A percentile compares a stretch with the other conserved stretches of the same genome.
Evolutionary conservation across 2,888 invertebrate genomes (phyloP).

Genomic region (Athetis lepigone): DNA sequence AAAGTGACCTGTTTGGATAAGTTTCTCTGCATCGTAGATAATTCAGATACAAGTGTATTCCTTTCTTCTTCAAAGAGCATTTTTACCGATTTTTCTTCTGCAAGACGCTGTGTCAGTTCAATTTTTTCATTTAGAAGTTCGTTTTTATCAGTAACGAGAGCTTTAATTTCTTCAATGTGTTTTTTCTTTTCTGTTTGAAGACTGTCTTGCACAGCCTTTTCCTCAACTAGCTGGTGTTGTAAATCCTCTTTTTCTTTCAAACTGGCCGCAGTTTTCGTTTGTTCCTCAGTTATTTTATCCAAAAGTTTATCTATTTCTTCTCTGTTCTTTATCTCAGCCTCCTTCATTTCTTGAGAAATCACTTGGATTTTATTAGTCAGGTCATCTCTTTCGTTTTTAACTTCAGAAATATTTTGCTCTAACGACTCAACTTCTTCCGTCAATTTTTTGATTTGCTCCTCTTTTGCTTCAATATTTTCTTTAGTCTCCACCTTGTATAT

Average conservation of each 20-base stretch:
- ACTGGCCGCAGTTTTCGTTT: slow-evolving; percentile 36
- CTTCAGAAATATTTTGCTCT: slow-evolving; percentile 48
- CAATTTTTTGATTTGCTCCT: slow-evolving; percentile 62
- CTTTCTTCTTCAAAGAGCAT: slow-evolving; percentile 65
- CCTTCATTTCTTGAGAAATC: slow-evolving; percentile 34
- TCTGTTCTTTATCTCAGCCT: slow-evolving; percentile 32
- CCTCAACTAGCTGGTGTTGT: slow-evolving; percentile 45
- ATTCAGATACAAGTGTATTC: slow-evolving; percentile 48
- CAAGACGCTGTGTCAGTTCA: slow-evolving; percentile 49
- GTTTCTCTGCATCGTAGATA: slow-evolving; percentile 50
- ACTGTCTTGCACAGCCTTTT: slow-evolving; percentile 54
- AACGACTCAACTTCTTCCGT: slow-evolving; percentile 46
- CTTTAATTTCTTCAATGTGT: slow-evolving; percentile 54
- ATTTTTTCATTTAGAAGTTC: slow-evolving; percentile 60
- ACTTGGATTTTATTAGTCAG: slow-evolving; percentile 39
- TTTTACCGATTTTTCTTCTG: slow-evolving; percentile 64
- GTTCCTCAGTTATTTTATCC: slow-evolving; percentile 36
- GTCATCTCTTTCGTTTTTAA: slow-evolving; percentile 43
- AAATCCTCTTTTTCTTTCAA: slow-evolving; percentile 54
- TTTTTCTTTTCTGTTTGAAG: slow-evolving; percentile 61
- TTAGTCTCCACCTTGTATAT: slow-evolving; percentile 67
- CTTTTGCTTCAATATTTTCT: slow-evolving; percentile 64
- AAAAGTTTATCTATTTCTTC: slow-evolving; percentile 41
- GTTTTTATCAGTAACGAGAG: slow-evolving; percentile 62
- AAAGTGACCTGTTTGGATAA: slow-evolving; percentile 57